Evolutionary conservation across 2,888 invertebrate genomes (phyloP).

Genomic region (Choristoneura rosaceana): DNA sequence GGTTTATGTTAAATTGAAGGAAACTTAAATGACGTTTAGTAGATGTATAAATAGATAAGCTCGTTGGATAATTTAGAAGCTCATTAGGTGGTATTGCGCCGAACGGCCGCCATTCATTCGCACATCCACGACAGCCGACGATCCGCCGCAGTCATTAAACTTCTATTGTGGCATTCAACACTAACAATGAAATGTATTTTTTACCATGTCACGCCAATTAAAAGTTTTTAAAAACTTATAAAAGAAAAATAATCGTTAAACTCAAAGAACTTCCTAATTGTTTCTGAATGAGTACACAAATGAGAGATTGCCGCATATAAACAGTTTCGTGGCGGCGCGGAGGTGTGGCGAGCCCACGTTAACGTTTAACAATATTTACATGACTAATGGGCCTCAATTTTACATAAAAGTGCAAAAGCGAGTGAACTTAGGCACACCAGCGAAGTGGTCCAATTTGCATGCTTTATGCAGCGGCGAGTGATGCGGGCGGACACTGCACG

Average conservation of each 20-base stretch:
- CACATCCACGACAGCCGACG: conserved; percentile 67
- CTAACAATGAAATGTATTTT: conserved; percentile 69
- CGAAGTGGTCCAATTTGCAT: conserved; percentile 84
- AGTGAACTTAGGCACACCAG: conserved; percentile 76
- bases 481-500: conserved; percentile 71
- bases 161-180: conserved; percentile 70
- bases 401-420: conserved; percentile 82
- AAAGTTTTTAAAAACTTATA: conserved; percentile 50
- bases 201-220: conserved; percentile 59
- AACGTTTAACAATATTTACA: conserved; percentile 78
- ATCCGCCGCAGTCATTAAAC: conserved; percentile 67
- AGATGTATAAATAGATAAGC: conserved; percentile 61
- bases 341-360: conserved; percentile 60
- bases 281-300: conserved; percentile 31
- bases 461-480: conserved; percentile 80
- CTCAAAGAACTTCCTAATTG: conserved; percentile 34
- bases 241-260: conserved; percentile 33
- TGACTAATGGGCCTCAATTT: conserved; percentile 78
- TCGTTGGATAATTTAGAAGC: conserved; percentile 58
- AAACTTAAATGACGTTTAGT: not conserved
- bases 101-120: conserved; percentile 70
- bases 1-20: not conserved
- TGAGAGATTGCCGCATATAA: conserved; percentile 20
- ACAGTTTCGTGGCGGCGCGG: conserved; percentile 47
- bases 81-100: conserved; percentile 67